Conservation (phyloP, 2,888 invertebrate genomes). For the Lycia hirtaria region DNA sequence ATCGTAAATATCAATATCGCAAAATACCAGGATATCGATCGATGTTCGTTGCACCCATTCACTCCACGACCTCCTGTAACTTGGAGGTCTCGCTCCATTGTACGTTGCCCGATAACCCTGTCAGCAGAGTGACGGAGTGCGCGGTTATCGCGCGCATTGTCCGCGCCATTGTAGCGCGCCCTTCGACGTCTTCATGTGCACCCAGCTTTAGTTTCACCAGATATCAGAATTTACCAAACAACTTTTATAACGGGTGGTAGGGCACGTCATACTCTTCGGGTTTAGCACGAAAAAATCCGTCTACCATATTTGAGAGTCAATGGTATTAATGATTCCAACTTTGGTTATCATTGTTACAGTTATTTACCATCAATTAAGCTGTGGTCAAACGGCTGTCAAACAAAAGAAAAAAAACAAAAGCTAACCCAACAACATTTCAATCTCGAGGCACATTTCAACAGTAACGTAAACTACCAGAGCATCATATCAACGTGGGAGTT, state of each 20-base stretch:
- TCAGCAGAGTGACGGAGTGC: constrained; percentile 82
- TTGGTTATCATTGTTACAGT: neutral
- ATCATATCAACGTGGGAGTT: constrained; percentile 68
- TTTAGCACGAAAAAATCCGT: too few relatives aligned
- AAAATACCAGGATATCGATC: too few relatives aligned
- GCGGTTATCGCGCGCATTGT: constrained; percentile 79
- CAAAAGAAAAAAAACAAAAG: neutral
- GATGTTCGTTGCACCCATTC: too few relatives aligned
- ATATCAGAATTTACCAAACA: too few relatives aligned
- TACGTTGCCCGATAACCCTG: constrained; percentile 78
- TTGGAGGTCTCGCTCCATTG: constrained; percentile 51
- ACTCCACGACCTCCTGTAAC: constrained; percentile 34
- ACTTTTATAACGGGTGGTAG: too few relatives aligned
- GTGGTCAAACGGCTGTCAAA: too few relatives aligned
- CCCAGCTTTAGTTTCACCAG: constrained; percentile 30
- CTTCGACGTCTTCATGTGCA: constrained; percentile 73
- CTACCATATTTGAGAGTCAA: too few relatives aligned
- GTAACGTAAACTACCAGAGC: constrained; percentile 58
- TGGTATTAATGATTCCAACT: neutral
- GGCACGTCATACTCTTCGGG: too few relatives aligned
- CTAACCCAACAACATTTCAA: constrained; percentile 9
- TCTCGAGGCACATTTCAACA: constrained; percentile 19
- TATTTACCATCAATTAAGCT: neutral
- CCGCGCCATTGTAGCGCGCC: constrained; percentile 65
- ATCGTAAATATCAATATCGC: too few relatives aligned